Evolutionary conservation across 2,888 invertebrate species (phyloP), one percentile per base, ranked within the genome.

Genomic region (Diarsia dahlii): DNA sequence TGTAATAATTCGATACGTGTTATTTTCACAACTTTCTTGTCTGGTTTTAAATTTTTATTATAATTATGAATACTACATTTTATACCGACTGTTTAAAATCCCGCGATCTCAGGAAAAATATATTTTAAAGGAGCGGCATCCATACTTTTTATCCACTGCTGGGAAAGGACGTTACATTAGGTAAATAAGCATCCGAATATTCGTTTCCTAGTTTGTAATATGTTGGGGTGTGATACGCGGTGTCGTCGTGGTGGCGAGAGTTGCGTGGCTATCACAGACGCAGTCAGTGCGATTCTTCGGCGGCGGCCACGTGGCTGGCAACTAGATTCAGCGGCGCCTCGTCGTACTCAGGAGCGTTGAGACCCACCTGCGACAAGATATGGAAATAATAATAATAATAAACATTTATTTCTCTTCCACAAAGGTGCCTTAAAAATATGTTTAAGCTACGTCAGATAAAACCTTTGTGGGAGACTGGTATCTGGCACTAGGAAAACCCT

Each of bases 311-410:
- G 92, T 98, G 98, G 72, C 97, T 97, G 65, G 98, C 97, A 70
- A 98, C 98, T 84, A 98, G 95, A 94, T 98, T 98, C 79, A 98
- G 93, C 20, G 98, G 98, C 86, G 97, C 97, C 86, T 98, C 98
- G 87, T 97, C 97, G 90, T 96, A 96, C 67, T 96, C 97, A 0
- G 95, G 93, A 64, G 94, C 91, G 85, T 94, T 91, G 81, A 95
- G 90, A 70, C 95, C 94, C 89, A 96, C 92, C 96, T 96, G 92
- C 88, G 86, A 54, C 12, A n/a, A 54, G 54, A n/a, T n/a, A 12
- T 56, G n/a, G n/a, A 23, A 56, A n/a, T 12, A n/a, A n/a, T n/a
- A n/a, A n/a, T n/a, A n/a, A n/a, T n/a, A n/a, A n/a, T n/a, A n/a
- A n/a, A n/a, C n/a, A n/a, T n/a, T n/a, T n/a, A n/a, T n/a, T n/a